phyloP scores from a whole-genome alignment of 92 coral and sea anemone genomes.

The Desmophyllum pertusum region DNA sequence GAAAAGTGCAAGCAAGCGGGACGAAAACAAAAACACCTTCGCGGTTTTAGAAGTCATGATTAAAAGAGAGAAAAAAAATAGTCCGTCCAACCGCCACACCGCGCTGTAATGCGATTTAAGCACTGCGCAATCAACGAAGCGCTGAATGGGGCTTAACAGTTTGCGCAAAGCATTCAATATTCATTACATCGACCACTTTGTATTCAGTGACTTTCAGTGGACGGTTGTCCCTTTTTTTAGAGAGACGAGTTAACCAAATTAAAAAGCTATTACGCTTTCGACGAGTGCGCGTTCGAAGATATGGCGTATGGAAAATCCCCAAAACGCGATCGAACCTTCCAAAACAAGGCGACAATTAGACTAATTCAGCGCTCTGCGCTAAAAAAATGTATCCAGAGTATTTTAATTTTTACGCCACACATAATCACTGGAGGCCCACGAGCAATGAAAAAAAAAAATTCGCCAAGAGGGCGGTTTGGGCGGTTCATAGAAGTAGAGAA shows the following conservation, averaged over 20 bases:
- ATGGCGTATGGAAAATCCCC: neutral
- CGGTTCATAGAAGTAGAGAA: neutral
- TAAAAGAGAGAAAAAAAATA: neutral
- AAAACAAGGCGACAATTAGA: neutral
- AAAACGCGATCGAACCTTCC: neutral
- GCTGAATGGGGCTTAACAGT: conserved; percentile 5
- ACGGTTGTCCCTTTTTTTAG: neutral
- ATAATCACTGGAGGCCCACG: neutral
- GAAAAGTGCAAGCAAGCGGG: neutral
- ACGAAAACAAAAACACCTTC: conserved; percentile 5
- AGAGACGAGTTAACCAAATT: conserved; percentile 2
- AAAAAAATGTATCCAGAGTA: neutral
- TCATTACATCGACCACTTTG: conserved; percentile 14
- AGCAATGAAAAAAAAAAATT: neutral
- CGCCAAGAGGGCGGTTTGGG: neutral
- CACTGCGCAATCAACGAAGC: conserved; percentile 11
- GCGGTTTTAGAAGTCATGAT: conserved; percentile 1
- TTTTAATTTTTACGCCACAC: neutral
- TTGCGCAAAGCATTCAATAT: conserved; percentile 14
- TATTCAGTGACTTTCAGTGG: neutral
- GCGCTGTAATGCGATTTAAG: conserved; percentile 9
- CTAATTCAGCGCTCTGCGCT: neutral
- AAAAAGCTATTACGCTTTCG: conserved; percentile 5
- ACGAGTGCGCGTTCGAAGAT: neutral
- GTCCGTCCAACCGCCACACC: neutral